Conservation (phyloP, 2,113 vertebrate genomes). For the Xenopus laevis region DNA sequence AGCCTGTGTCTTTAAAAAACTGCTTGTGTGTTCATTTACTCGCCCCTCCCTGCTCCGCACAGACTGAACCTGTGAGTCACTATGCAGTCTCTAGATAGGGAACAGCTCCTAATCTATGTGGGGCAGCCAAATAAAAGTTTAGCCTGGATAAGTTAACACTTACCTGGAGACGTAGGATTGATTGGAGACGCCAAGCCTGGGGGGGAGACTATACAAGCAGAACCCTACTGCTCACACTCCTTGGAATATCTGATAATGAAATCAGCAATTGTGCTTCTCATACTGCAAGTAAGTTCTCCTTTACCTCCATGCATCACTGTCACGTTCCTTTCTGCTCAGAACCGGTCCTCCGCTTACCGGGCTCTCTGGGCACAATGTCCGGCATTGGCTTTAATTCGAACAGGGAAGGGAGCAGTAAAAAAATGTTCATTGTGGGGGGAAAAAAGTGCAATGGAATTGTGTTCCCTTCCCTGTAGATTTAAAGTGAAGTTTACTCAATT, state of each 20-base stretch:
- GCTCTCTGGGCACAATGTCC: too few species aligned
- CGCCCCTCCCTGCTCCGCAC: slow-evolving; percentile 30
- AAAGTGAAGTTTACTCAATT: too few species aligned
- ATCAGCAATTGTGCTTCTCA: slow-evolving; percentile 23
- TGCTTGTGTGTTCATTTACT: slow-evolving; percentile 6
- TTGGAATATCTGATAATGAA: slow-evolving; percentile 19
- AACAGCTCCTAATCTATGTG: slow-evolving; percentile 10
- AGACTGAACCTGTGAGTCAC: slow-evolving; percentile 30
- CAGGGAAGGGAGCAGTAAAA: too few species aligned
- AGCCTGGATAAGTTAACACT: not conserved
- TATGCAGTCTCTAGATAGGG: slow-evolving; percentile 13
- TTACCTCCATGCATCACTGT: too few species aligned
- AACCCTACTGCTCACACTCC: not conserved
- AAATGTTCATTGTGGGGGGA: too few species aligned
- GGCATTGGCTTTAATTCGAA: too few species aligned
- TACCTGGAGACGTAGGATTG: not conserved
- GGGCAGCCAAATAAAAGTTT: not conserved
- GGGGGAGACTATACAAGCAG: not conserved
- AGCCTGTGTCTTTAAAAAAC: slow-evolving; percentile 12
- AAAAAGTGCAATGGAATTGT: too few species aligned
- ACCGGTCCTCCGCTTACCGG: too few species aligned
- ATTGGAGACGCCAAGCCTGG: not conserved
- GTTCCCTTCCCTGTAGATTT: too few species aligned
- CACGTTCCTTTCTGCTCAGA: too few species aligned
- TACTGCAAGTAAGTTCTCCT: slow-evolving; percentile 31